A percentile compares a stretch with the other conserved stretches of the same genome.
These are phyloP conservation scores for Leptocoma aspasia DNA, from an alignment of 2,113 vertebrate species.

Conservation along the genomic window DNA sequence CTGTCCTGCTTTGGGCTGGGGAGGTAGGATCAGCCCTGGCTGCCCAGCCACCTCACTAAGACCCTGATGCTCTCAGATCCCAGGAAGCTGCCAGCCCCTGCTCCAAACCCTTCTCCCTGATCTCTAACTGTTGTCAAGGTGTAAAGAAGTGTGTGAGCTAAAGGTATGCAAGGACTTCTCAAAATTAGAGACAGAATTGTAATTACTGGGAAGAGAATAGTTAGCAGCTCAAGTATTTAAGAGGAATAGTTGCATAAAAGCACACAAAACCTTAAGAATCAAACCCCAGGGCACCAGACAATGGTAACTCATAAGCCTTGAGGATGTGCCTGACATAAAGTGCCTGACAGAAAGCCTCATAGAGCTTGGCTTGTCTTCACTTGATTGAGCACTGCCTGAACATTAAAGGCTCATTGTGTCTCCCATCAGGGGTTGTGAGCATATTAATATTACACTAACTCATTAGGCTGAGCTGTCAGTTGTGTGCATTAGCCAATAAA, in stretches of 20 bases:
- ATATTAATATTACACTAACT: not conserved
- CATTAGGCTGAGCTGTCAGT: not conserved
- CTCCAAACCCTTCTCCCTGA: not conserved
- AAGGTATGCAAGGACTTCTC: not conserved
- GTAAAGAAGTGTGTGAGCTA: not conserved
- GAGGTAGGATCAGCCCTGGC: not conserved
- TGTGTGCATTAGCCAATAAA: not conserved
- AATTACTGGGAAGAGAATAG: not conserved
- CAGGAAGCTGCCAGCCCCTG: not conserved
- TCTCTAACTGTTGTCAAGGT: not conserved
- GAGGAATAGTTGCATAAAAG: not conserved
- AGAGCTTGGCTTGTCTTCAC: not conserved
- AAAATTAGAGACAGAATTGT: not conserved
- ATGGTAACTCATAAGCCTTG: not conserved
- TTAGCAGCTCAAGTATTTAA: not conserved
- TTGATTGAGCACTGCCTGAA: not conserved
- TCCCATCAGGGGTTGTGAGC: not conserved
- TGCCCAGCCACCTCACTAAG: not conserved
- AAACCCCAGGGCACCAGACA: not conserved
- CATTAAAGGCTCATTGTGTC: not conserved
- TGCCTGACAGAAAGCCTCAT: not conserved
- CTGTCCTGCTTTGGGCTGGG: not conserved
- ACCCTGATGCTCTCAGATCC: not conserved
- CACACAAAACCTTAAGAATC: not conserved
- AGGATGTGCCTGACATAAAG: not conserved